A percentile compares a stretch with the other conserved stretches of the same genome.
Evolutionary conservation across 2,113 vertebrate species (phyloP).

Genomic region (Corythaeola cristata): DNA sequence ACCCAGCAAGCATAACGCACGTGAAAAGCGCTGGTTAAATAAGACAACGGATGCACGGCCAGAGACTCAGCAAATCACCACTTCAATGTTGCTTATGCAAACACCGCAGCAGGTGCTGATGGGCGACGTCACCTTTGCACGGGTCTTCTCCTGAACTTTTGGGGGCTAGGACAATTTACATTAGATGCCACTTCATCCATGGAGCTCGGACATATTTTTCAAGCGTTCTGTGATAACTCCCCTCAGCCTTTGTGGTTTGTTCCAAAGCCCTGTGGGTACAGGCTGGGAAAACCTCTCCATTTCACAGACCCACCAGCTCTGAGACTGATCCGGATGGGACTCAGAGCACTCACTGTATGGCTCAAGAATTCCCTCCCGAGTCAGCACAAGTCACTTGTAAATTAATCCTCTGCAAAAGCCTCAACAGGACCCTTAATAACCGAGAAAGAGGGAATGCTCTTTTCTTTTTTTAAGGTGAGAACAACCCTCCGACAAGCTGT

Average conservation of each 20-base stretch:
- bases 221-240: no score
- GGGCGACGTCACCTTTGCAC: not conserved
- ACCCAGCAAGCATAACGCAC: no score
- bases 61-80: not conserved
- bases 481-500: accelerated
- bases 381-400: accelerated
- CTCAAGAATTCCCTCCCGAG: not conserved
- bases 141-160: not conserved
- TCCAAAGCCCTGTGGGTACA: not conserved
- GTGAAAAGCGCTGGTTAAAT: not conserved
- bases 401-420: not conserved
- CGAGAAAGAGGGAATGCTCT: accelerated
- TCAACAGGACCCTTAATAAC: accelerated
- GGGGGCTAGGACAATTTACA: not conserved
- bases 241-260: not conserved
- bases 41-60: not conserved
- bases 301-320: no score
- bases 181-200: not conserved
- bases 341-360: accelerated
- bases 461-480: not conserved
- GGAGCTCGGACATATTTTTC: not conserved
- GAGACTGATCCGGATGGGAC: not conserved
- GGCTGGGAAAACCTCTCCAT: accelerated
- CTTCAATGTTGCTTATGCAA: not conserved
- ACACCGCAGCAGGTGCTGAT: not conserved